phyloP scores from a whole-genome alignment of 2,113 vertebrate species.

The Tachysurus vachellii region DNA sequence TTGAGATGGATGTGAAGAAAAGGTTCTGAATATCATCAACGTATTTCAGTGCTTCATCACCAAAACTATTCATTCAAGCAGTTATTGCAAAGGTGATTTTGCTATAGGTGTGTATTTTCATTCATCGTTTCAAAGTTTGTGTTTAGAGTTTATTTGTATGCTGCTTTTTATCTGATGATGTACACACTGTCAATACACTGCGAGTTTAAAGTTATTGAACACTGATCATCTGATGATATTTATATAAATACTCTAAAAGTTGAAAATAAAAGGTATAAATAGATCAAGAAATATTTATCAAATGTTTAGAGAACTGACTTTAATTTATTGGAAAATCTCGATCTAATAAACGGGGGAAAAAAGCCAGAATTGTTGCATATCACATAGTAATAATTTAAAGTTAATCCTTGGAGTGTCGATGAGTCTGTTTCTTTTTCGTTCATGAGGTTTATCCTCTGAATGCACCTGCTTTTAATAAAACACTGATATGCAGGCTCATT shows the following conservation, averaged over 20 bases:
- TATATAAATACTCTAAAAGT: neutral
- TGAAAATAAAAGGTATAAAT: neutral
- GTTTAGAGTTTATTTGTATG: neutral
- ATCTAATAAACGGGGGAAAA: neutral
- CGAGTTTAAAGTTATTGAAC: conserved; percentile 3
- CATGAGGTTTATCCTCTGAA: neutral
- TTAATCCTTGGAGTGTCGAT: neutral
- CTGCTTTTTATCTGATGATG: conserved; percentile 34
- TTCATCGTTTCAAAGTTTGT: neutral
- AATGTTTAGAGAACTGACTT: neutral
- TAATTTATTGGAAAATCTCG: neutral
- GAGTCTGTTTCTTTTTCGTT: neutral
- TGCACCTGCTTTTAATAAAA: neutral
- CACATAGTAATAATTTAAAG: neutral
- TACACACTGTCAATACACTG: conserved; percentile 18
- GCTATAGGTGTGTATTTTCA: neutral
- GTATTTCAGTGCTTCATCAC: neutral
- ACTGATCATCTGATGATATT: neutral
- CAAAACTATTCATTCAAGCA: neutral
- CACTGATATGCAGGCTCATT: neutral
- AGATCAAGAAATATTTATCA: neutral
- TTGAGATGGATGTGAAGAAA: conserved; percentile 8
- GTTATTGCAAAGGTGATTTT: neutral
- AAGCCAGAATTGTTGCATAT: neutral
- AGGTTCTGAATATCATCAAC: neutral